phyloP scores from a whole-genome alignment of 1,140 invertebrate species.

The Orius insidiosus region DNA sequence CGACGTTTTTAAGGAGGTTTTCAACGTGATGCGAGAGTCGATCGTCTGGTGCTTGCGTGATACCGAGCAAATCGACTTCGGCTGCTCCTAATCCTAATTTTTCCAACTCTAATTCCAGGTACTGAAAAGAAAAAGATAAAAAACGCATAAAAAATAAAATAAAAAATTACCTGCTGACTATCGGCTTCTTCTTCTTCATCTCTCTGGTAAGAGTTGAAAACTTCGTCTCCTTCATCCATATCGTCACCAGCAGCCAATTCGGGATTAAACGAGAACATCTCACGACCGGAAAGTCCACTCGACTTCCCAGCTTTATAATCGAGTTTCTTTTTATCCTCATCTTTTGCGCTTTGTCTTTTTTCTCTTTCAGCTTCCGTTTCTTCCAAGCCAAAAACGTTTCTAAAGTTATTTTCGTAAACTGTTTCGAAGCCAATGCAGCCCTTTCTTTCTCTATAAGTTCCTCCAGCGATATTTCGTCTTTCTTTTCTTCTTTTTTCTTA shows the following conservation, averaged over 20 bases:
- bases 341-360: constrained; percentile 52
- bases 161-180: constrained; percentile 21
- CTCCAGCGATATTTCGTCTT: constrained; percentile 75
- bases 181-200: constrained; percentile 44
- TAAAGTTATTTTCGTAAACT: constrained; percentile 75
- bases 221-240: constrained; percentile 65
- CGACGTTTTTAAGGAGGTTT: constrained; percentile 13
- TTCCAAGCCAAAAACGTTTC: constrained; percentile 98
- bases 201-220: constrained; percentile 41
- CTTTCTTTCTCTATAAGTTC: constrained; percentile 83
- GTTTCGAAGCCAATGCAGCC: constrained; percentile 43
- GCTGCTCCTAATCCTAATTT: constrained; percentile 47
- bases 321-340: constrained; percentile 77
- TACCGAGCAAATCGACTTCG: constrained; percentile 41
- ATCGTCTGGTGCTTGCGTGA: constrained; percentile 28
- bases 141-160: background rate
- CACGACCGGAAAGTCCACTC: constrained; percentile 85
- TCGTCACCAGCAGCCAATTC: constrained; percentile 59
- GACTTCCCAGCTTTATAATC: constrained; percentile 84
- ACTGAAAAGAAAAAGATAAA: constrained; percentile 29
- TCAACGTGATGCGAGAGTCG: constrained; percentile 22
- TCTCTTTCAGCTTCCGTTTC: constrained; percentile 87
- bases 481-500: constrained; percentile 69
- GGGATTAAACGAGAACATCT: constrained; percentile 99
- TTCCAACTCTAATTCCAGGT: constrained; percentile 56